Evolutionary conservation across 92 coral and sea anemone species (phyloP).

Genomic region (Palythoa grandiflora): DNA sequence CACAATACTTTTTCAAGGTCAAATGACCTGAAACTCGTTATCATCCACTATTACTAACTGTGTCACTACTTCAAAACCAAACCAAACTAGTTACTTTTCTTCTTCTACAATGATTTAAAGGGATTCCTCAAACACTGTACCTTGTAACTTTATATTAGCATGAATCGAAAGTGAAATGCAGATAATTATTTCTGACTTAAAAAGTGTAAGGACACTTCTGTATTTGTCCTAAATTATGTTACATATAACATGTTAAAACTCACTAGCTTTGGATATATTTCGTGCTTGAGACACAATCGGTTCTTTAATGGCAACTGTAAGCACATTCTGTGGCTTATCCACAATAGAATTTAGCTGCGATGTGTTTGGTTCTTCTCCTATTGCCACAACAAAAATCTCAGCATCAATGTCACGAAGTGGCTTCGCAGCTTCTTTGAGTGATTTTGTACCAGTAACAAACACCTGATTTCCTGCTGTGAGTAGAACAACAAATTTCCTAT

Average conservation of each 20-base stretch:
- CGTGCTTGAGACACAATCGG: constrained; percentile 2
- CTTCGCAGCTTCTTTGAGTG: constrained; percentile 35
- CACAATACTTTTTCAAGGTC: too few relatives aligned
- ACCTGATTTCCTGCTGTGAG: constrained; percentile 30
- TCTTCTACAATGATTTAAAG: too few relatives aligned
- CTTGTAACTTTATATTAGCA: too few relatives aligned
- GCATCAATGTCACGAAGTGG: constrained; percentile 42
- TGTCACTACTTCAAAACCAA: too few relatives aligned
- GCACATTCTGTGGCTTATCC: constrained; percentile 32
- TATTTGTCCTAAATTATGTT: too few relatives aligned
- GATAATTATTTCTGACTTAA: too few relatives aligned
- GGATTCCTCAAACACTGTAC: too few relatives aligned
- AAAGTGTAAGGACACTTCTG: too few relatives aligned
- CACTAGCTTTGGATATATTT: constrained; percentile 8
- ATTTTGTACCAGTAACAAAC: neutral
- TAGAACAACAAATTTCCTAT: constrained; percentile 6
- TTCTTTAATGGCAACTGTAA: constrained; percentile 19
- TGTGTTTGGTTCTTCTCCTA: constrained; percentile 18
- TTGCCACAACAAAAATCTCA: constrained; percentile 31
- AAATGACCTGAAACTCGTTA: too few relatives aligned
- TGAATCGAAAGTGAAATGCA: too few relatives aligned
- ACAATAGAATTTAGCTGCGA: neutral
- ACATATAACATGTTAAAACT: neutral
- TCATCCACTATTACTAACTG: too few relatives aligned
- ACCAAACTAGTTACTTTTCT: too few relatives aligned